Base-by-base conservation (phyloP, 2,113 vertebrate genomes). In the Austrofundulus limnaeus region DNA sequence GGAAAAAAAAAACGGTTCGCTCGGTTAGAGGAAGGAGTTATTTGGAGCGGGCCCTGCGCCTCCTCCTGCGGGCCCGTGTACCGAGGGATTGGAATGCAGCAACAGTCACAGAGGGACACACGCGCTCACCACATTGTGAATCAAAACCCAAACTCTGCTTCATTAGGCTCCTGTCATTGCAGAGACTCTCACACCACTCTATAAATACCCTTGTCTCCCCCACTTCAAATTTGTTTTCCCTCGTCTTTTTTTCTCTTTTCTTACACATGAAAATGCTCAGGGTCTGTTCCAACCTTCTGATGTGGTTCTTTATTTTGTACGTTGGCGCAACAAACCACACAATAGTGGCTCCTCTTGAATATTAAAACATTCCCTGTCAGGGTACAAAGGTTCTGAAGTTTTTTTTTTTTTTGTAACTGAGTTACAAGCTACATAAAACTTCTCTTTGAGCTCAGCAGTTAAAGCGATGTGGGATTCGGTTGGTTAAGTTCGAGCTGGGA, bases 221-320 rank as follows among this genome's bases (percentile, higher is more conserved):
- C 87, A n/a, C 68, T 81, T 84, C 76, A 91, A 90, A 92, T 91
- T 90, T 89, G 88, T 91, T 92, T 93, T 89, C 86, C 85, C 80
- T 90, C 75, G 7, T n/a, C 82, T 81, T 79, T 87, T 86, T 85
- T 70, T 88, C 69, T 81, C 80, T 79, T 87, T 86, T 86, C 75
- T 88, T 73, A 75, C 77, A 85, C 86, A 90, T 89, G 89, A 90
- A 91, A 92, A 91, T 91, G 87, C 83, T 90, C 87, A 79, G 83
- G 74, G 83, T 82, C 76, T 10, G 85, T 91, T 88, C 83, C 85
- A 86, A 78, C 82, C 72, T 77, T 92, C 83, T 89, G 88, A 93
- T 93, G 92, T 92, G 91, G 92, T 85, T 90, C 89, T 85, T 90
- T 91, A 90, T 92, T 91, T 90, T 88, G 84, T 89, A 86, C 90